phyloP scores from a whole-genome alignment of 1,140 invertebrate species.

The Parapsyche elsis region DNA sequence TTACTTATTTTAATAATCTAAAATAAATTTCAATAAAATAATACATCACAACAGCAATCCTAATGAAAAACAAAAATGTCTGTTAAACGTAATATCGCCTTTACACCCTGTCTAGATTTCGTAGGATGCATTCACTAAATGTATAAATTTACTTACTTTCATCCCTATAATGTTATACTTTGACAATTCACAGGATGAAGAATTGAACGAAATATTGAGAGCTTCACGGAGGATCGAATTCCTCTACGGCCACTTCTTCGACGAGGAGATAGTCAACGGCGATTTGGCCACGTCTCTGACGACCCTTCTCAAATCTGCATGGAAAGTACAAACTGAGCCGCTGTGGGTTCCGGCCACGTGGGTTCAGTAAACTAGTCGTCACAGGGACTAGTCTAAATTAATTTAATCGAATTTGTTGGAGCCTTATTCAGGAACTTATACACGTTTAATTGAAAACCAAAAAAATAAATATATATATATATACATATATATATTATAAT shows the following conservation, averaged over 20 bases:
- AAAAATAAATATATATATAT: slow-evolving; percentile 2
- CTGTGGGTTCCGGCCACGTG: slow-evolving; percentile 96
- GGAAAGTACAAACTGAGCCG: slow-evolving; percentile 91
- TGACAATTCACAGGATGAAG: slow-evolving; percentile 82
- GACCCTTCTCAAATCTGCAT: slow-evolving; percentile 83
- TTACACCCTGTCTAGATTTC: too few species aligned
- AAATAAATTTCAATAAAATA: too few species aligned
- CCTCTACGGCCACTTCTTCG: slow-evolving; percentile 94
- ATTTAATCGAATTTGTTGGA: slow-evolving; percentile 39
- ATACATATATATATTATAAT: slow-evolving; percentile 9
- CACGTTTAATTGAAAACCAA: background rate
- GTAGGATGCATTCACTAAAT: background rate
- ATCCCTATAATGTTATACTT: background rate
- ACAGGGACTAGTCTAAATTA: background rate
- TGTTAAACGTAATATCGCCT: too few species aligned
- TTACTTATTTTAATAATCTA: too few species aligned
- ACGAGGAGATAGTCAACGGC: slow-evolving; percentile 92
- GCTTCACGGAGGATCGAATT: slow-evolving; percentile 92
- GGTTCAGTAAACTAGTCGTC: slow-evolving; percentile 81
- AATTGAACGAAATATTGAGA: slow-evolving; percentile 90
- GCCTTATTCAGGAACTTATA: slow-evolving; percentile 28
- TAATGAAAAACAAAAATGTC: too few species aligned
- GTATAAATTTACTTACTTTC: background rate
- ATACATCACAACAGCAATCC: too few species aligned
- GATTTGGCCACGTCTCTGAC: slow-evolving; percentile 89